Evolutionary conservation across 2,797 vertebrate species (phyloP), one percentile per base, ranked within the genome.

Genomic region (Simalia tracyae): DNA sequence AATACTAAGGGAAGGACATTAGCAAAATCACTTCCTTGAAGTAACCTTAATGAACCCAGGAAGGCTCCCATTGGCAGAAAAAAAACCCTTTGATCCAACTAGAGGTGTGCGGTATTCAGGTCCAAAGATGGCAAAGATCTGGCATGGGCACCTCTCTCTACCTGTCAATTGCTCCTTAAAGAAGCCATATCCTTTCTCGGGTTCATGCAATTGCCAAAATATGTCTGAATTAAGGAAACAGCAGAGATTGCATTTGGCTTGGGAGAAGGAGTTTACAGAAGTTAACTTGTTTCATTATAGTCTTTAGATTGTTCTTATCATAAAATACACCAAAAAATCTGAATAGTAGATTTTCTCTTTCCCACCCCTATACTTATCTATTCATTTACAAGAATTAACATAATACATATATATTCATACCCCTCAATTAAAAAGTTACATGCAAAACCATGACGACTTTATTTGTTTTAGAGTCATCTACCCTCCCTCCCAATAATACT

Each of bases 241-340:
- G 72, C 9, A 81, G 46, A 17, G 54, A 54, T 9, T 60, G 19
- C 31, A 50, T 54, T 88, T 81, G 26, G 5, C 31, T 28, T 76
- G 11, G 68, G 42, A 24, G 60, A 3, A 1, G 4, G 26, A 76
- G 66, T 60, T 87, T 31, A 91, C 56, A n/a, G 57, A 88, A 92
- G 1, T 84, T 86, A 92, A 8, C 60, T 92, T 66, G 84, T 84
- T 86, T 93, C 63, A 57, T 22, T 76, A 17, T 24, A 54, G 60
- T 50, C 36, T 60, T 84, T 19, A 46, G 50, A 59, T 66, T 91
- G 26, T 88, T 92, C 61, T 85, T 90, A 88, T 64, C n/a, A 60
- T 88, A 60, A 64, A 84, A 64, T 54, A 90, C 17, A 72, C 26
- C 17, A 61, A 56, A 14, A 42, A 89, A 68, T 11, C 36, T 86